A percentile compares a stretch with the other conserved stretches of the same genome.
These are phyloP conservation scores for Ricordea florida DNA, from an alignment of 92 coral and sea anemone genomes.

Conservation along the genomic window DNA sequence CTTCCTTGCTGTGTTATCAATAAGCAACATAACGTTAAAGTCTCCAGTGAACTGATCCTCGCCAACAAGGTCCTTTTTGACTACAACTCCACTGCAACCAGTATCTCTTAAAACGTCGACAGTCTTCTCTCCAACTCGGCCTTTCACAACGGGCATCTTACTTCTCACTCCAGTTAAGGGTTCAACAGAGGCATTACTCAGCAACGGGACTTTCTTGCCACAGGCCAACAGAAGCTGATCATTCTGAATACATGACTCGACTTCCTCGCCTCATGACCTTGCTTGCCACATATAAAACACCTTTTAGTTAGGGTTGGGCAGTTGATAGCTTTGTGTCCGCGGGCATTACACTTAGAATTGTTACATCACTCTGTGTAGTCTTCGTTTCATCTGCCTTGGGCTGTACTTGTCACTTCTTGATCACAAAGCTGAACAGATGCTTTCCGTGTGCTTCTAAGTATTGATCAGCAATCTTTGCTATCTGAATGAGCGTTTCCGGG, in stretches of 20 bases:
- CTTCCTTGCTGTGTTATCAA: conserved; percentile 54
- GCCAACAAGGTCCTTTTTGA: conserved; percentile 23
- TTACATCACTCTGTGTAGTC: too few species aligned
- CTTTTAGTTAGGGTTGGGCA: too few species aligned
- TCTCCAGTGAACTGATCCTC: conserved; percentile 49
- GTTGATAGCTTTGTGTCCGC: too few species aligned
- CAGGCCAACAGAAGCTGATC: conserved; percentile 34
- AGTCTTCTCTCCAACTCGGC: conserved; percentile 24
- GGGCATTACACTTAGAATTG: too few species aligned
- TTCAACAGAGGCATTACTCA: conserved; percentile 19
- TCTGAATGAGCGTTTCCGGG: too few species aligned
- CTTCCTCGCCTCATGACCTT: too few species aligned
- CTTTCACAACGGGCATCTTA: conserved; percentile 46
- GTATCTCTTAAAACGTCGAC: conserved; percentile 53
- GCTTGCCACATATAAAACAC: too few species aligned
- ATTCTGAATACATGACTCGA: conserved; percentile 8
- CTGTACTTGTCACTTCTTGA: too few species aligned
- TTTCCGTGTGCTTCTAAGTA: too few species aligned
- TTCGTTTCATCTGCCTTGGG: too few species aligned
- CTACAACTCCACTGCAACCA: conserved; percentile 71
- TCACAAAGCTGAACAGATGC: too few species aligned
- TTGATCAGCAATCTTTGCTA: too few species aligned
- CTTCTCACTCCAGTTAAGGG: neutral
- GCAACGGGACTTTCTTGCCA: conserved; percentile 15
- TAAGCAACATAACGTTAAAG: conserved; percentile 39